Conservation (phyloP, 2,888 invertebrate species). For the Pogonocherus hispidulus region DNA sequence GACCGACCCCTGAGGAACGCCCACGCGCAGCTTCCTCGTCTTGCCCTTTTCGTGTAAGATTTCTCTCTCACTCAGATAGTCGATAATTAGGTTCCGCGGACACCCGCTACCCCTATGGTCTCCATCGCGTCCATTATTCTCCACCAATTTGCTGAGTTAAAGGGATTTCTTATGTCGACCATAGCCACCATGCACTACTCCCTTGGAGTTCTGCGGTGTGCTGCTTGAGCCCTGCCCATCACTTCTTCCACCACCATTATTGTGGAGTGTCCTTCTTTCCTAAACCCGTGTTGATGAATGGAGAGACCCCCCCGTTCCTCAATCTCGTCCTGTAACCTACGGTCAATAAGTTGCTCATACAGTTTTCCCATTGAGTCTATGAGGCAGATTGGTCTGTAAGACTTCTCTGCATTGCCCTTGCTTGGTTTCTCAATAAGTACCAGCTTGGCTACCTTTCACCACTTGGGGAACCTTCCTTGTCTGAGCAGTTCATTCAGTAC, state of each 20-base stretch:
- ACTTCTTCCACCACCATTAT: too few species aligned
- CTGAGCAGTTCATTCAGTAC: not conserved
- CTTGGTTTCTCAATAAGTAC: not conserved
- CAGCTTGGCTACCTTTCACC: not conserved
- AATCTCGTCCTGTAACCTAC: not conserved
- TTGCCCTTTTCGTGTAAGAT: not conserved
- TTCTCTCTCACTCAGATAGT: not conserved
- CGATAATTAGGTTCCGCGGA: not conserved
- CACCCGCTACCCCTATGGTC: too few species aligned
- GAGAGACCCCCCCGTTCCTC: too few species aligned
- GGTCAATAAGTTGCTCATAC: not conserved
- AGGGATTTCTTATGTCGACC: too few species aligned
- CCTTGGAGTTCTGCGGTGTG: not conserved
- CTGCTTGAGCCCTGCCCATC: too few species aligned
- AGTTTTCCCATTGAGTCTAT: not conserved
- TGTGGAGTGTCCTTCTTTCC: too few species aligned
- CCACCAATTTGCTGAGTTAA: too few species aligned
- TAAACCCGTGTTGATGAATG: too few species aligned
- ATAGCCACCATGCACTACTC: not conserved
- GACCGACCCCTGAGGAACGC: not conserved
- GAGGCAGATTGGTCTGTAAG: not conserved
- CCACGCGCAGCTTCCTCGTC: not conserved
- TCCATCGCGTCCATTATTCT: too few species aligned
- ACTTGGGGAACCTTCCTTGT: not conserved
- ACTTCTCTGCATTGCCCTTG: not conserved